These are phyloP conservation scores for Intellagama lesueurii DNA, from an alignment of 2,797 vertebrate species.

Conservation along the genomic window DNA sequence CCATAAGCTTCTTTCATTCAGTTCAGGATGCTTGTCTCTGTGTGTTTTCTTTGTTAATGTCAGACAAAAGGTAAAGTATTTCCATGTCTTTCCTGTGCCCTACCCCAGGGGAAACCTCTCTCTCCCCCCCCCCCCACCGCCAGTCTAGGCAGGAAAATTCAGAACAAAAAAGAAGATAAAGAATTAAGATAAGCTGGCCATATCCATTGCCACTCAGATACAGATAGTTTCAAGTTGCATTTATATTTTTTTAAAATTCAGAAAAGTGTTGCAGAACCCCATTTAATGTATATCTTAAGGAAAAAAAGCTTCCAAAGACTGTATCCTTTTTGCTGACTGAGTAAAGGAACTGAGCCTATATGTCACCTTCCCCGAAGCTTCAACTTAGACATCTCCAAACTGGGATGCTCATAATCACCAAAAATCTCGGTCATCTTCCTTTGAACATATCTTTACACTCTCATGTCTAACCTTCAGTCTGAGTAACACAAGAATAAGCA, in stretches of 20 bases:
- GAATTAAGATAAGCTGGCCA: not conserved
- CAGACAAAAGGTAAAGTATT: not conserved
- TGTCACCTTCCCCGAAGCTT: not conserved
- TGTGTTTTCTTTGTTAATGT: too few relatives aligned
- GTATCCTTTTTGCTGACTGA: not conserved
- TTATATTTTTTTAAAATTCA: not conserved
- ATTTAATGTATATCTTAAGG: not conserved
- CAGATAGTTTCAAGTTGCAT: not conserved
- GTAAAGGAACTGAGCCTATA: not conserved
- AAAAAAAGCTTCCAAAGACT: not conserved
- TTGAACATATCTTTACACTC: constrained; percentile 3
- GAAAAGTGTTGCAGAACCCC: not conserved
- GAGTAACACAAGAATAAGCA: not conserved
- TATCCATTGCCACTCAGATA: not conserved
- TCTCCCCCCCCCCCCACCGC: not conserved
- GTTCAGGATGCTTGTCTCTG: too few relatives aligned
- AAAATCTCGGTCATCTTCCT: not conserved
- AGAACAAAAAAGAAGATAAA: not conserved
- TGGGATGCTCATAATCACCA: constrained; percentile 7
- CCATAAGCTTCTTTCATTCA: too few relatives aligned
- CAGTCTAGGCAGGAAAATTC: not conserved
- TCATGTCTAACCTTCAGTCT: not conserved
- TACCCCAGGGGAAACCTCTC: not conserved
- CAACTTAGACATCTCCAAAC: not conserved
- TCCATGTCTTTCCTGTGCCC: not conserved